Percentiles rank a stretch among this genome's conserved stretches.
Conservation (phyloP, 2,797 vertebrate genomes). For the Poecile montanus region DNA sequence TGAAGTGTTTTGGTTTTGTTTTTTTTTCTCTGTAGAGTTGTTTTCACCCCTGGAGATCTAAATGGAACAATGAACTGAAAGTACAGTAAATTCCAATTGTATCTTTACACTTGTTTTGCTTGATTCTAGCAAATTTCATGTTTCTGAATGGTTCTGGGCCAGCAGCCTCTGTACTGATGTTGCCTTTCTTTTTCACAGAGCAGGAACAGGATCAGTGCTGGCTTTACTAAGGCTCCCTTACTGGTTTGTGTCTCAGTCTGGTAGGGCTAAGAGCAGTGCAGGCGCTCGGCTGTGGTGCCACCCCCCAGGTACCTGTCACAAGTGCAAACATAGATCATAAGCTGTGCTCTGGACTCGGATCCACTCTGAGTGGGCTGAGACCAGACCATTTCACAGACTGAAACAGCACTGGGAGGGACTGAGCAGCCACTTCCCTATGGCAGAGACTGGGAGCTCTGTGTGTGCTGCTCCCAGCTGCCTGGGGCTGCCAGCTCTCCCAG, state of each 20-base stretch:
- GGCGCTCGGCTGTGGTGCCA: rapidly evolving
- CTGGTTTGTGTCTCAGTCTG: background rate
- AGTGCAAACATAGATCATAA: background rate
- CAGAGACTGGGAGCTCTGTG: background rate
- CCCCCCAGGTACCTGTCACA: background rate
- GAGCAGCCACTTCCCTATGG: background rate
- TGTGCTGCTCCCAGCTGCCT: background rate
- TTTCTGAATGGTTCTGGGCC: background rate
- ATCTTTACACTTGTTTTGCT: background rate
- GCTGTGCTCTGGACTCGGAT: background rate
- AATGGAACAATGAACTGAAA: background rate
- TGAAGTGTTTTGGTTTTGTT: background rate
- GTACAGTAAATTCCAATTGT: background rate
- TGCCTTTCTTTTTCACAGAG: background rate
- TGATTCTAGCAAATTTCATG: background rate
- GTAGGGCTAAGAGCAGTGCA: background rate
- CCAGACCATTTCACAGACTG: background rate
- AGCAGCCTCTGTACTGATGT: rapidly evolving
- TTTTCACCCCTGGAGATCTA: background rate
- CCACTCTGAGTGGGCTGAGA: background rate
- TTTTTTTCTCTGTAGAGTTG: background rate
- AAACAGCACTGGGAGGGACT: rapidly evolving
- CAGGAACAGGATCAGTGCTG: background rate
- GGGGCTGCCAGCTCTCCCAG: background rate
- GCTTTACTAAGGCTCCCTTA: background rate